Base-by-base conservation (phyloP, 2,797 vertebrate species). In the Spondyliosoma cantharus region DNA sequence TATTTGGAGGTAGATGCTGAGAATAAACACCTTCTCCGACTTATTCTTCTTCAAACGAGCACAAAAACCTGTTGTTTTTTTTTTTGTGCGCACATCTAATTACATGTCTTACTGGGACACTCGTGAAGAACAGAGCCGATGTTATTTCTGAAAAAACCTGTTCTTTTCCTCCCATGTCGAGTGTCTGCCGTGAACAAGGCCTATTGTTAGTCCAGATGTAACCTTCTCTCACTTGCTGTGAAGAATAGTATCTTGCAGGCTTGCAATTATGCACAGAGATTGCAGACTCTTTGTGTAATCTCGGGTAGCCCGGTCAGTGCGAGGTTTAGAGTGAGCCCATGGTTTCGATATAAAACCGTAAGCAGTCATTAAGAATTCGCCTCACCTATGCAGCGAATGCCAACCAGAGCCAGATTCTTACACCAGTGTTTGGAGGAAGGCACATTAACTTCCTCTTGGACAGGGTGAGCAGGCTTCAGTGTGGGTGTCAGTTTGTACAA, bases 401-500 rank as follows among this genome's bases (percentile, higher is more conserved):
- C 25, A 48, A 57, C 17, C 11, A 13, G 19, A 57, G 63, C 61
- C 24, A 78, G 61, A 86, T 32, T 14, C 22, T 52, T 22, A 74
- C 65, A 57, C 37, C 57, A 71, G 14, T 5, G 59, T 58, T 74
- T 54, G 53, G 68, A 74, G 37, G 45, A 69, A 60, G 73, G 22
- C 59, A 17, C 65, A 50, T 76, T 63, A 75, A 58, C 50, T 25
- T 15, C 60, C 61, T 56, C 25, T 60, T 60, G 50, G 3, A 52
- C 53, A 58, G 58, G 7, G 22, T 73, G 16, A 61, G 54, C 48
- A 72, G 66, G 60, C 11, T 69, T 79, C 42, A 50, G 16, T 61
- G 76, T 74, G 16, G 59, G 50, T 57, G 73, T 74, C 52, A 60
- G 15, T 77, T 67, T 74, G 27, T 56, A 11, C 53, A 59, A 70